Conservation (phyloP, 92 coral and sea anemone species). For the Phenganax subtilis region DNA sequence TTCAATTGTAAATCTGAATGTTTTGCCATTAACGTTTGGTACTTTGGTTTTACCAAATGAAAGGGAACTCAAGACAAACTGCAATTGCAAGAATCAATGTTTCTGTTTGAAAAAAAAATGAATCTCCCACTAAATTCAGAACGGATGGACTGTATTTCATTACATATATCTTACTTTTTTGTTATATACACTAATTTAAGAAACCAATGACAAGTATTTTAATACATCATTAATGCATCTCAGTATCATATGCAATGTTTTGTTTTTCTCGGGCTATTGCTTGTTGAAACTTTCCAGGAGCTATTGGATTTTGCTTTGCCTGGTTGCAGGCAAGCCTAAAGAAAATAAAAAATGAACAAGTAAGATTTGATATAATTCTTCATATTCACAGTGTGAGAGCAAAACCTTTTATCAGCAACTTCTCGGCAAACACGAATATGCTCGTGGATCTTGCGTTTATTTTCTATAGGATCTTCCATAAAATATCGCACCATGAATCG, state of each 20-base stretch:
- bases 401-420: slow-evolving; percentile 40
- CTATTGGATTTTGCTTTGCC: slow-evolving; percentile 28
- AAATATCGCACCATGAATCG: slow-evolving; percentile 65
- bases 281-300: slow-evolving; percentile 34
- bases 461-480: slow-evolving; percentile 70
- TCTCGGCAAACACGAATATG: slow-evolving; percentile 51
- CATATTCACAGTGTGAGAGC: neutral
- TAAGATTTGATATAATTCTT: neutral
- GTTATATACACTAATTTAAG: no score
- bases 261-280: slow-evolving; percentile 20
- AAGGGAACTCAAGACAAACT: no score
- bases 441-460: slow-evolving; percentile 55
- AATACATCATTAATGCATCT: slow-evolving; percentile 14
- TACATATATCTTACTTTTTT: no score
- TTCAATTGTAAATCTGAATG: no score
- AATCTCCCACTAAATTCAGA: no score
- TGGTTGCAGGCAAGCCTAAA: slow-evolving; percentile 33
- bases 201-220: neutral
- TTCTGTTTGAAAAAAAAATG: no score
- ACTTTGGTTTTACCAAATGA: no score
- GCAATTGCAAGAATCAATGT: no score
- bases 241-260: slow-evolving; percentile 24
- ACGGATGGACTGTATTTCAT: no score
- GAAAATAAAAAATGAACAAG: neutral
- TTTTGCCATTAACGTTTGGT: no score